Evolutionary conservation across 2,888 invertebrate species (phyloP).

Genomic region (Drosophila mettleri): DNA sequence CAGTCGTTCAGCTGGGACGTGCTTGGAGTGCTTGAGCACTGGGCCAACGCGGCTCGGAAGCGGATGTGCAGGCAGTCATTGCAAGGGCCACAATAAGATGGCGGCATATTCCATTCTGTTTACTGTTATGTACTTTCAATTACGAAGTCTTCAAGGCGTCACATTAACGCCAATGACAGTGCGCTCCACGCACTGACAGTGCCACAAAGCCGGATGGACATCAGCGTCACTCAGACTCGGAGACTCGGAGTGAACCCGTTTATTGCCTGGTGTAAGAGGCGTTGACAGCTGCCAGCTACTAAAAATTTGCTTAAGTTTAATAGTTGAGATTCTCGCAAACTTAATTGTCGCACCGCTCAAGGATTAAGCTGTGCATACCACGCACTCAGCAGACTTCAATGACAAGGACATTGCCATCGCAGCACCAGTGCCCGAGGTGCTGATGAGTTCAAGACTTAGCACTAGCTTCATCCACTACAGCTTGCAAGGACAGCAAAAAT

Average conservation of each 20-base stretch:
- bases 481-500: conserved; percentile 67
- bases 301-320: conserved; percentile 31
- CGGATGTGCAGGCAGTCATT: conserved; percentile 50
- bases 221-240: conserved; percentile 20
- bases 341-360: conserved; percentile 44
- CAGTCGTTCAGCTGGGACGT: conserved; percentile 38
- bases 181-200: conserved; percentile 24
- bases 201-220: conserved; percentile 35
- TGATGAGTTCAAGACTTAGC: conserved; percentile 35
- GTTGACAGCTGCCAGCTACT: conserved; percentile 10
- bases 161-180: conserved; percentile 45
- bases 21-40: conserved; percentile 31
- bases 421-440: neutral
- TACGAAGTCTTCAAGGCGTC: conserved; percentile 19
- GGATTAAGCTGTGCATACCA: conserved; percentile 46
- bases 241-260: conserved; percentile 6
- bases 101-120: conserved; percentile 15
- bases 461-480: conserved; percentile 16
- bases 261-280: conserved; percentile 20
- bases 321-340: conserved; percentile 16
- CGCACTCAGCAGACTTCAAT: conserved; percentile 59
- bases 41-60: conserved; percentile 20
- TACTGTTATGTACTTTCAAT: conserved; percentile 43
- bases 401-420: conserved; percentile 8
- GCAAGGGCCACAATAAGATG: conserved; percentile 33